phyloP scores from a whole-genome alignment of 2,797 vertebrate genomes.

The Paedocypris micromegethes region DNA sequence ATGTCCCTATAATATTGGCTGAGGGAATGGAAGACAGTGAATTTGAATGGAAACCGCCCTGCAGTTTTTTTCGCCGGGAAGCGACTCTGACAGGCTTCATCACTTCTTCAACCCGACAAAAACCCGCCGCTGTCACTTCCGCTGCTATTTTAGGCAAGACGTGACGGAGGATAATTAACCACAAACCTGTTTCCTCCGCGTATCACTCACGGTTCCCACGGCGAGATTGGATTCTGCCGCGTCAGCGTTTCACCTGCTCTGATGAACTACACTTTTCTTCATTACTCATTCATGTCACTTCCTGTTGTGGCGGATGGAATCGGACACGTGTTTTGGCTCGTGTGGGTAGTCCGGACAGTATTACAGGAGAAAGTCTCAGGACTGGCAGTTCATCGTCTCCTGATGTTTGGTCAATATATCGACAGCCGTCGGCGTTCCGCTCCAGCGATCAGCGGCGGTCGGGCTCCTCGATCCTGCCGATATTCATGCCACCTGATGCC shows the following conservation, averaged over 20 bases:
- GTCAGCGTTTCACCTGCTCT: no score
- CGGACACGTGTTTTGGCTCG: conserved; percentile 51
- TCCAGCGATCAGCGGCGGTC: conserved; percentile 54
- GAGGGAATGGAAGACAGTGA: no score
- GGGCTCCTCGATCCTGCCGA: conserved; percentile 47
- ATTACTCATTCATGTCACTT: conserved; percentile 65
- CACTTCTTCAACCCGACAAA: neutral
- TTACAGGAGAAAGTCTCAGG: conserved; percentile 34
- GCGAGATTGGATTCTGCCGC: no score
- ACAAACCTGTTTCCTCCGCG: no score
- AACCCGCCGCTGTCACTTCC: conserved; percentile 19
- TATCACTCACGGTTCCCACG: no score
- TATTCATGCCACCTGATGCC: conserved; percentile 10
- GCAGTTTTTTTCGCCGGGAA: no score
- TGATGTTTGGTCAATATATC: conserved; percentile 73
- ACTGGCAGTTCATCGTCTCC: conserved; percentile 58
- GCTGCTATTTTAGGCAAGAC: conserved; percentile 25
- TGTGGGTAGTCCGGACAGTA: conserved; percentile 22
- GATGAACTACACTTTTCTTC: conserved; percentile 44
- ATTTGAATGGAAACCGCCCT: no score
- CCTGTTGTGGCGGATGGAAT: conserved; percentile 44
- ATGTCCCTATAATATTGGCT: no score
- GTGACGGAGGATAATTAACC: no score
- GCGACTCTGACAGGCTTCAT: neutral
- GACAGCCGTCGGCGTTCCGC: conserved; percentile 66